These are phyloP conservation scores for Galeruca laticollis DNA, from an alignment of 2,888 invertebrate species.

Conservation along the genomic window DNA sequence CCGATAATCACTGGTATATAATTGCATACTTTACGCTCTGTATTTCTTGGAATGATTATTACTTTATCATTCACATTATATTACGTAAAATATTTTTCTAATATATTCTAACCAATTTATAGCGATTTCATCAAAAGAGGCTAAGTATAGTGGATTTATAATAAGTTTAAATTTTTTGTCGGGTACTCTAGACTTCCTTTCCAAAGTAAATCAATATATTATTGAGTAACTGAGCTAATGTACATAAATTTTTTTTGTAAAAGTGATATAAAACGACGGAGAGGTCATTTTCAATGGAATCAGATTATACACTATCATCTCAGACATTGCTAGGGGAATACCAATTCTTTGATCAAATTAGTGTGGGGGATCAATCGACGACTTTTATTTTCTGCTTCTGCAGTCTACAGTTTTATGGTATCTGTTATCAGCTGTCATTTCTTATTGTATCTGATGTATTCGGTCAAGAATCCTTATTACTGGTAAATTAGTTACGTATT, in stretches of 20 bases:
- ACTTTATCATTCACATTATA: no score
- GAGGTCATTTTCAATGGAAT: not conserved
- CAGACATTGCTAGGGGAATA: not conserved
- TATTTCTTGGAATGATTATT: no score
- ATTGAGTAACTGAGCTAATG: no score
- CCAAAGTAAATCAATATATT: no score
- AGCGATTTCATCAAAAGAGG: no score
- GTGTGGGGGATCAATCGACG: not conserved
- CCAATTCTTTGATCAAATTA: constrained; percentile 2
- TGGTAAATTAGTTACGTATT: not conserved
- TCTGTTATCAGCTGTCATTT: not conserved
- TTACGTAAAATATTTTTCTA: no score
- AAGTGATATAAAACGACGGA: not conserved
- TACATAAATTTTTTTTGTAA: not conserved
- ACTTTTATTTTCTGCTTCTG: not conserved
- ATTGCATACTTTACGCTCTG: no score
- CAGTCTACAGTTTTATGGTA: not conserved
- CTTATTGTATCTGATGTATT: not conserved
- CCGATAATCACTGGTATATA: no score
- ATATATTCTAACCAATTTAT: no score
- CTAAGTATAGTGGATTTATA: no score
- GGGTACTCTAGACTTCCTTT: no score
- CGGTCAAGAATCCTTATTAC: not conserved
- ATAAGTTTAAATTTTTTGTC: no score
- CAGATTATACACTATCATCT: constrained; percentile 2